These are phyloP conservation scores for Pagrus major DNA, from an alignment of 2,113 vertebrate species.

Conservation along the genomic window DNA sequence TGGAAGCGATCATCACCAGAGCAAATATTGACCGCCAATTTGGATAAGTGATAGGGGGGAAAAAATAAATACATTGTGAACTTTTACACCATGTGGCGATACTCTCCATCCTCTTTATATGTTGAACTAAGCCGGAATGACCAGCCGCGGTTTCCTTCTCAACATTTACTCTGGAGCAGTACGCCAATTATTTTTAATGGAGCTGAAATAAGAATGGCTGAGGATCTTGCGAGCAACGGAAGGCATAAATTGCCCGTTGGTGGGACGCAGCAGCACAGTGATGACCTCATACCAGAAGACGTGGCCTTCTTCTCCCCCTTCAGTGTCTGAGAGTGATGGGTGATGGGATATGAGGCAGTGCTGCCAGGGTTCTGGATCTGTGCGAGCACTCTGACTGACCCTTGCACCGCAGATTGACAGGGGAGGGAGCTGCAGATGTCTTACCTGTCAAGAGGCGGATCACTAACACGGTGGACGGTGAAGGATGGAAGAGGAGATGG, in stretches of 20 bases:
- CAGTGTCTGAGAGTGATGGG: slow-evolving; percentile 33
- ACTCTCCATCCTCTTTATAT: slow-evolving; percentile 51
- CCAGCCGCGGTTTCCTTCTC: slow-evolving; percentile 60
- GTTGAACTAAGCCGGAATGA: slow-evolving; percentile 56
- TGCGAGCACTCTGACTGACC: slow-evolving; percentile 34
- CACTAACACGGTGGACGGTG: slow-evolving; percentile 53
- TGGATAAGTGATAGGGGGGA: slow-evolving; percentile 61
- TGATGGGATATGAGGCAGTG: slow-evolving; percentile 12
- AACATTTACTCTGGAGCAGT: slow-evolving; percentile 74
- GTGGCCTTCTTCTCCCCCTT: slow-evolving; percentile 32
- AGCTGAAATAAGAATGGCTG: slow-evolving; percentile 67
- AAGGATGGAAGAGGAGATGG: slow-evolving; percentile 37
- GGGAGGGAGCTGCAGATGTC: slow-evolving; percentile 47
- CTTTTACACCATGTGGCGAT: slow-evolving; percentile 54
- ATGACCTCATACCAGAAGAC: slow-evolving; percentile 71
- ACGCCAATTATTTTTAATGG: slow-evolving; percentile 76
- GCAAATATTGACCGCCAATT: slow-evolving; percentile 67
- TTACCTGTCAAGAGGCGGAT: slow-evolving; percentile 54
- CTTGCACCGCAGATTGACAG: slow-evolving; percentile 44
- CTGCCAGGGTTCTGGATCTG: slow-evolving; percentile 15
- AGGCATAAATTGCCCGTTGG: slow-evolving; percentile 48
- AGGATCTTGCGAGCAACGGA: slow-evolving; percentile 33
- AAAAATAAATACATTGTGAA: slow-evolving; percentile 61
- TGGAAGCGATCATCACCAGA: slow-evolving; percentile 64
- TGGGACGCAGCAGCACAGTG: slow-evolving; percentile 27